phyloP scores from a whole-genome alignment of 2,888 invertebrate genomes.

The Hypselothyrea guttata region DNA sequence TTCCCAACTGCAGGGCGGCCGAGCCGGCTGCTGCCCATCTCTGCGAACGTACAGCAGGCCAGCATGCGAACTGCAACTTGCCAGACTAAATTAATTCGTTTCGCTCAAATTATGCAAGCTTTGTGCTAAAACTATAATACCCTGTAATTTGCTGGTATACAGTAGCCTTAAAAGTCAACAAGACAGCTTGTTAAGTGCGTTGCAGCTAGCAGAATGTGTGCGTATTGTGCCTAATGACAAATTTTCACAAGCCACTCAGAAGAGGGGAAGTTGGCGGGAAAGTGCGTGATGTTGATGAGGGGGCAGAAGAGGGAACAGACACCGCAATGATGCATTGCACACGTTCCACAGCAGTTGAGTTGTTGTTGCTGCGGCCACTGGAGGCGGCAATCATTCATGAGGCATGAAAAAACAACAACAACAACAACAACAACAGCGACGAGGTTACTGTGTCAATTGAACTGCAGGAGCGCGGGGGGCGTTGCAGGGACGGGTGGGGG shows the following conservation, averaged over 20 bases:
- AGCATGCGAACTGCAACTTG: too few relatives aligned
- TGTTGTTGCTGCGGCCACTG: slow-evolving; percentile 38
- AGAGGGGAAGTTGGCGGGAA: slow-evolving; percentile 24
- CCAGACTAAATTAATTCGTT: too few relatives aligned
- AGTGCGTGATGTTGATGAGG: background rate
- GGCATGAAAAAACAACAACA: too few relatives aligned
- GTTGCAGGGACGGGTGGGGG: background rate
- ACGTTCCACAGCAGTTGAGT: slow-evolving; percentile 9
- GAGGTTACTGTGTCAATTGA: slow-evolving; percentile 75
- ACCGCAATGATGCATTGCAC: slow-evolving; percentile 42
- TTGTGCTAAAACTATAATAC: background rate
- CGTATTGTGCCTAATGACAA: slow-evolving; percentile 63
- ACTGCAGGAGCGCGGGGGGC: slow-evolving; percentile 26
- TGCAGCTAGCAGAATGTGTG: slow-evolving; percentile 44
- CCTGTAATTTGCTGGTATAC: background rate
- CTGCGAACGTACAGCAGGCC: too few relatives aligned
- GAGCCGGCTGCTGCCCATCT: too few relatives aligned
- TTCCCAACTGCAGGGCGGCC: too few relatives aligned
- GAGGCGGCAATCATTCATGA: slow-evolving; percentile 63
- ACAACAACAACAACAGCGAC: slow-evolving; percentile 36
- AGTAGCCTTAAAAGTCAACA: slow-evolving; percentile 26
- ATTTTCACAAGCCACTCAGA: slow-evolving; percentile 48
- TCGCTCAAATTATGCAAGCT: too few relatives aligned
- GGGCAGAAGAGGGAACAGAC: slow-evolving; percentile 14
- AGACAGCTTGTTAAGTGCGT: slow-evolving; percentile 42